Percentiles rank a stretch among this genome's conserved stretches.
phyloP scores from a whole-genome alignment of 2,797 vertebrate species.

The Megaceryle alcyon region DNA sequence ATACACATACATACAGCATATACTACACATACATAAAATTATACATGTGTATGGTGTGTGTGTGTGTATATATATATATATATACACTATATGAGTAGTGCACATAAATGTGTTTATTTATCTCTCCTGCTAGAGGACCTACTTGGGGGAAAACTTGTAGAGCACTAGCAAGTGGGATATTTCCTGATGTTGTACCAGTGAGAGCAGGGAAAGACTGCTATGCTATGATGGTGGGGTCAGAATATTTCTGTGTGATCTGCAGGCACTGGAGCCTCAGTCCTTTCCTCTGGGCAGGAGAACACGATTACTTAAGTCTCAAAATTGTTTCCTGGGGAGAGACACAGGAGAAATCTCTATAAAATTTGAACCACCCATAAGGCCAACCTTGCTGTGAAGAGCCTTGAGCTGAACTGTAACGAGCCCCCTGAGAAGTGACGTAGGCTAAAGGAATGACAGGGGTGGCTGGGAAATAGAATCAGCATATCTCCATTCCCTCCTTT shows the following conservation, averaged over 20 bases:
- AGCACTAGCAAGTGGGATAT: neutral
- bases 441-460: neutral
- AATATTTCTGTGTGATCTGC: neutral
- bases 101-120: neutral
- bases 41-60: neutral
- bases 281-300: neutral
- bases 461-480: neutral
- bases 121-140: neutral
- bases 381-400: neutral
- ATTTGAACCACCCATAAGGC: neutral
- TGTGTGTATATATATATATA: neutral
- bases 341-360: neutral
- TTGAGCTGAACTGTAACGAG: neutral
- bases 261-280: neutral
- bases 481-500: neutral
- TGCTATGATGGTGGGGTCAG: neutral
- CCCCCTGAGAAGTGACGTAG: fast-evolving
- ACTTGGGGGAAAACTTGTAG: neutral
- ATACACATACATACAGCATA: neutral
- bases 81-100: neutral
- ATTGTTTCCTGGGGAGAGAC: neutral
- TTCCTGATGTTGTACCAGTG: neutral
- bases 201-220: neutral
- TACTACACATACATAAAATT: neutral
- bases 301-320: neutral